Base-by-base conservation (phyloP, 2,888 invertebrate species). In the Pharmacophagus antenor region DNA sequence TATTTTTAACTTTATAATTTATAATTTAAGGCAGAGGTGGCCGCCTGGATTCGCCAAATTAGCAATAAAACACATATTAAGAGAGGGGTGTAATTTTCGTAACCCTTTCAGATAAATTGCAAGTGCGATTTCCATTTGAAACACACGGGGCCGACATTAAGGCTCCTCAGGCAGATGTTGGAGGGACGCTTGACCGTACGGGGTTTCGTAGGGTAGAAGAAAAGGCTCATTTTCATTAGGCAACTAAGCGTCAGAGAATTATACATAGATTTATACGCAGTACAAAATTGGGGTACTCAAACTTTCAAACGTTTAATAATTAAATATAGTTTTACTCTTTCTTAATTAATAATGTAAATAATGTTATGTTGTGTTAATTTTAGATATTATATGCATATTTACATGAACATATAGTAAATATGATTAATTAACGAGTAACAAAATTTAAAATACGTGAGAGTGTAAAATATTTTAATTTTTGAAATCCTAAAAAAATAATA, bases 141-240 rank as follows among this genome's bases (percentile, higher is more conserved):
- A 80, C 85, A 79, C 80, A 79, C 81, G 77, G 80, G 70, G 69
- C 64, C 69, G 74, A 69, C 76, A 79, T 83, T 81, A 82, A 77
- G 82, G 84, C 72, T 78, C 77, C 80, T 77, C 76, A 67, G 69
- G 73, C 78, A 66, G 68, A 63, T 67, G 73, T 65, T 70, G 68
- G 70, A 71, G 71, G 75, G 74, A 63, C 66, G 77, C 77, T 81
- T 84, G 85, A 84, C 85, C 85, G 76, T 72, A 62, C 65, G 65
- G 67, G 70, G 70, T 68, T 70, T 70, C 71, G 70, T 64, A 65
- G 46, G 55, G 56, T 41, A 56, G 83, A 88, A 88, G 88, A 88
- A 88, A 88, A 86, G 88, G 89, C 85, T 88, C 87, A 85, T 86
- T 88, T 89, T 88, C 88, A 89, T 89, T 89, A 88, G 80, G 82